These are phyloP conservation scores for Conger conger DNA, from an alignment of 2,113 vertebrate species.

Conservation along the genomic window DNA sequence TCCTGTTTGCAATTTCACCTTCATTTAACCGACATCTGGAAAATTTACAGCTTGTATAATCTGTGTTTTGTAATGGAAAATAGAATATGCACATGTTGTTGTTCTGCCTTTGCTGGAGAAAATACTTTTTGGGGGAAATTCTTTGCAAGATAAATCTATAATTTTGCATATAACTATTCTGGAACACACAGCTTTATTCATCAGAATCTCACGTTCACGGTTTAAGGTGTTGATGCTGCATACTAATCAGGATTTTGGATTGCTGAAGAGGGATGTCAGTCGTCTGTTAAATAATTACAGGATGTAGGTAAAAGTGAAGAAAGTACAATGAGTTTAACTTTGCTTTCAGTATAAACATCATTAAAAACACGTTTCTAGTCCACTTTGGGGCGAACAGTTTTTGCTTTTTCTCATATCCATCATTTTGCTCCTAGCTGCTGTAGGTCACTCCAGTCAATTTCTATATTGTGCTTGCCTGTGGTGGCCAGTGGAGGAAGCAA, in stretches of 20 bases:
- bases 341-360: no score
- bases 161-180: not conserved
- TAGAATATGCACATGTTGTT: constrained; percentile 25
- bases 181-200: not conserved
- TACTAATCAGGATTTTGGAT: not conserved
- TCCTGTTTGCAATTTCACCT: constrained; percentile 18
- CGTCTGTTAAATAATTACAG: no score
- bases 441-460: no score
- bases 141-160: not conserved
- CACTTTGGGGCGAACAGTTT: no score
- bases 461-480: not conserved
- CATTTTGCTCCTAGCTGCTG: no score
- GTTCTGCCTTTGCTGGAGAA: constrained; percentile 4
- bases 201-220: not conserved
- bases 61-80: constrained; percentile 28
- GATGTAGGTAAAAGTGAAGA: no score
- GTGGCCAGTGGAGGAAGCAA: not conserved
- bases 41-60: constrained; percentile 21
- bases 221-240: not conserved
- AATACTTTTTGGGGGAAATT: constrained; percentile 12
- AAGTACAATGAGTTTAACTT: no score
- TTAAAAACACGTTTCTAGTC: no score
- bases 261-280: not conserved
- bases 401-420: no score
- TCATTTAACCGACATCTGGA: constrained; percentile 24